Conservation (phyloP, 2,797 vertebrate genomes). For the Kryptopterus vitreolus region DNA sequence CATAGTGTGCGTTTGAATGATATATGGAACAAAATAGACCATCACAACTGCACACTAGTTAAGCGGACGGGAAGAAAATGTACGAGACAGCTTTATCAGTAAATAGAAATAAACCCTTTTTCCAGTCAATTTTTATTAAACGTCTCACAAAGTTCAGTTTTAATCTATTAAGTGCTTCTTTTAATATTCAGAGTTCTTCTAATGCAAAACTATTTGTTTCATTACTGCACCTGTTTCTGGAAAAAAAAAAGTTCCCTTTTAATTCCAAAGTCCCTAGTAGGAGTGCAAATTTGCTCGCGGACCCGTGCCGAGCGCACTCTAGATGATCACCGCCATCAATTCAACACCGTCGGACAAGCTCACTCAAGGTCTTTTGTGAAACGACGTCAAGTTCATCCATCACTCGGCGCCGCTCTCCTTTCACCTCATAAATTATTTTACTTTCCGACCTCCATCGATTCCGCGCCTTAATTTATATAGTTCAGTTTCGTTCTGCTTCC, state of each 20-base stretch:
- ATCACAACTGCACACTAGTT: neutral
- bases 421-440: constrained; percentile 54
- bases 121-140: neutral
- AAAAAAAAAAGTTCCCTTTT: constrained; percentile 5
- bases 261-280: neutral
- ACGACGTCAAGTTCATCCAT: constrained; percentile 58
- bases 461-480: constrained; percentile 29
- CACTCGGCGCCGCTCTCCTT: constrained; percentile 40
- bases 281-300: constrained; percentile 30
- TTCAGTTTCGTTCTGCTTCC: neutral
- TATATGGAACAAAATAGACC: neutral
- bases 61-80: neutral
- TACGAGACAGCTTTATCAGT: neutral
- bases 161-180: neutral
- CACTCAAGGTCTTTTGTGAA: constrained; percentile 51
- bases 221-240: neutral
- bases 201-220: neutral
- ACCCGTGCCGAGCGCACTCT: constrained; percentile 42
- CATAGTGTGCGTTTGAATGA: neutral
- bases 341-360: constrained; percentile 53
- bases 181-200: constrained; percentile 16
- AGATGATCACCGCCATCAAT: constrained; percentile 57
- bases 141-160: neutral
- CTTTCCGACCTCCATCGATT: constrained; percentile 41
- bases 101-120: neutral